These are phyloP conservation scores for Phrynocephalus guinanensis DNA, from an alignment of 2,797 vertebrate genomes.

Conservation along the genomic window DNA sequence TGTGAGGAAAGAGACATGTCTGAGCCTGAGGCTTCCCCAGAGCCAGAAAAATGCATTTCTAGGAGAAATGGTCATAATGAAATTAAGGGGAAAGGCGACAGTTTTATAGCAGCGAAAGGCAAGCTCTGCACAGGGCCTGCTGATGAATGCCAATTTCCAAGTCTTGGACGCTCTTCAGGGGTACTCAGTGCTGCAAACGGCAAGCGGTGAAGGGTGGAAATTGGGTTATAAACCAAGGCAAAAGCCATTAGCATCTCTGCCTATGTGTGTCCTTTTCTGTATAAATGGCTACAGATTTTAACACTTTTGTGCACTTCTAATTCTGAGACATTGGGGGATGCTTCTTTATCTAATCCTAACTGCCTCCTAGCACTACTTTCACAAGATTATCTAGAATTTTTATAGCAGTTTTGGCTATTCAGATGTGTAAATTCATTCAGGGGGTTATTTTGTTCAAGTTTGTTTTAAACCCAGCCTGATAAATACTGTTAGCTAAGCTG, in stretches of 20 bases:
- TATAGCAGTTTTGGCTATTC: constrained; percentile 27
- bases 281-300: constrained; percentile 28
- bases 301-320: constrained; percentile 24
- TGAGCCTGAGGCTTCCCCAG: constrained; percentile 81
- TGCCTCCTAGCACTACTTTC: constrained; percentile 41
- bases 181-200: constrained; percentile 45
- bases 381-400: constrained; percentile 25
- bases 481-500: constrained; percentile 10
- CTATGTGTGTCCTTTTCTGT: constrained; percentile 36
- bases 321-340: background rate
- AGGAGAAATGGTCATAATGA: background rate
- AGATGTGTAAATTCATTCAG: background rate
- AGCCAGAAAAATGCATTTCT: background rate
- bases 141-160: constrained; percentile 47
- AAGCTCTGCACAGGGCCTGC: constrained; percentile 48
- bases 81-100: background rate
- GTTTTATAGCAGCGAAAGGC: constrained; percentile 28
- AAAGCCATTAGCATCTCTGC: constrained; percentile 39
- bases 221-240: constrained; percentile 34
- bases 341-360: constrained; percentile 4
- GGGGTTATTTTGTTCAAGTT: background rate
- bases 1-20: background rate
- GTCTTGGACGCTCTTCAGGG: constrained; percentile 40
- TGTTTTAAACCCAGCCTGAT: background rate
- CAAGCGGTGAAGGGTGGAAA: constrained; percentile 50